Percentiles rank a stretch among this genome's conserved stretches.
Conservation (phyloP, 2,797 vertebrate genomes). For the Cottoperca gobio region DNA sequence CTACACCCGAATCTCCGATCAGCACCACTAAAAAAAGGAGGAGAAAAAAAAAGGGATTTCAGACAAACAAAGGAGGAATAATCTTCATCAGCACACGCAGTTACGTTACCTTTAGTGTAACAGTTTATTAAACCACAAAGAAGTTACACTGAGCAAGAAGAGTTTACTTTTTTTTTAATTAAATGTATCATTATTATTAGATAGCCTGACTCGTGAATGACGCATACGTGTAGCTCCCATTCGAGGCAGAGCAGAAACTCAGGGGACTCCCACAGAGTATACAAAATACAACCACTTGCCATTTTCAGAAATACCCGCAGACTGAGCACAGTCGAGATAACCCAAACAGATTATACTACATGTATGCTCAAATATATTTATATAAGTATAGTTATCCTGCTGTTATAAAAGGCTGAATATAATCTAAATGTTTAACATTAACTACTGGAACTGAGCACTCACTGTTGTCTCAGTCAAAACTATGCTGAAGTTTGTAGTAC, state of each 20-base stretch:
- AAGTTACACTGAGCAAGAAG: constrained; percentile 1
- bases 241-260: constrained; percentile 32
- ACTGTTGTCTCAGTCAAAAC: not conserved
- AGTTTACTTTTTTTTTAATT: not conserved
- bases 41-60: not conserved
- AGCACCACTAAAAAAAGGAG: constrained; percentile 87
- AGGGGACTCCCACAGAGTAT: constrained; percentile 39
- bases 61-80: not conserved
- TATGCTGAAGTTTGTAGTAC: not conserved
- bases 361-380: not conserved
- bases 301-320: constrained; percentile 11
- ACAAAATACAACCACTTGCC: constrained; percentile 41
- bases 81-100: not conserved
- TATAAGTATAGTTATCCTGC: not conserved
- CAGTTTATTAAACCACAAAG: constrained; percentile 5
- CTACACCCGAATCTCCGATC: constrained; percentile 91
- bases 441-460: not conserved
- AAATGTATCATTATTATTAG: constrained; percentile 26
- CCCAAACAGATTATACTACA: not conserved
- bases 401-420: not conserved
- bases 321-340: not conserved
- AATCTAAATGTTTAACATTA: constrained; percentile 4
- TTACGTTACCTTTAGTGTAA: not conserved
- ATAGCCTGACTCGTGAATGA: not conserved
- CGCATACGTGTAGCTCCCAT: constrained; percentile 12